Base-by-base conservation (phyloP, 2,888 invertebrate species). In the Rotaria magnacalcarata region DNA sequence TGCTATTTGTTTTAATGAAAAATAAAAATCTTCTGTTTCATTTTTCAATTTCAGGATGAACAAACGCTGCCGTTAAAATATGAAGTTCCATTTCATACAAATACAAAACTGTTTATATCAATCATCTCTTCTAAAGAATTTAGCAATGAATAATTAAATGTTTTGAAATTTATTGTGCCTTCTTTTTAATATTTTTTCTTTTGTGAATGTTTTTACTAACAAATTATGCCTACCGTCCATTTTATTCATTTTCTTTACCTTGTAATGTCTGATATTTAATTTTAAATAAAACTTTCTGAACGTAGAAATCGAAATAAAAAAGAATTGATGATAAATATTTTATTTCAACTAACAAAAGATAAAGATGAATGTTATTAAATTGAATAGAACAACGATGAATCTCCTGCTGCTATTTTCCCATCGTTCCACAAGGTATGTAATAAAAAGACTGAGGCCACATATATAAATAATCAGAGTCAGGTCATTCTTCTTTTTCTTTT, bases 301-400 rank as follows among this genome's bases (percentile, higher is more conserved):
- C 34, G 34, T 67, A 27, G 56, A 21, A 24, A 21, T 6, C 6
- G 21, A 24, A 56, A 56, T 1, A 7, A 58, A n/a, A 58, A 6
- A 58, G 8, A 24, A 24, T 24, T 24, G 8, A 58, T 10, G 3
- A 67, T 16, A 27, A 16, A 16, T 14, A 11, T 67, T 34, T 67
- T 67, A 34, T 67, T 34, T 67, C 27, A 24, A 11, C 67, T 14
- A 34, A 67, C 14, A 27, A 14, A 14, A 67, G 10, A 67, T 24
- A 34, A 27, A 67, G 16, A 67, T 67, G 14, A 67, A 67, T 67
- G 67, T 67, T 67, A 27, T 67, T 67, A 34, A 67, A 67, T 67
- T 67, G 34, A 67, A 67, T 67, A 67, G 67, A 67, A 67, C 67
- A 67, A 34, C 16, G 34, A 67, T 27, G 67, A 67, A 67, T 67